A percentile compares a stretch with the other conserved stretches of the same genome.
These are phyloP conservation scores for Cochlearius cochlearius DNA, from an alignment of 2,113 vertebrate species.

Conservation along the genomic window DNA sequence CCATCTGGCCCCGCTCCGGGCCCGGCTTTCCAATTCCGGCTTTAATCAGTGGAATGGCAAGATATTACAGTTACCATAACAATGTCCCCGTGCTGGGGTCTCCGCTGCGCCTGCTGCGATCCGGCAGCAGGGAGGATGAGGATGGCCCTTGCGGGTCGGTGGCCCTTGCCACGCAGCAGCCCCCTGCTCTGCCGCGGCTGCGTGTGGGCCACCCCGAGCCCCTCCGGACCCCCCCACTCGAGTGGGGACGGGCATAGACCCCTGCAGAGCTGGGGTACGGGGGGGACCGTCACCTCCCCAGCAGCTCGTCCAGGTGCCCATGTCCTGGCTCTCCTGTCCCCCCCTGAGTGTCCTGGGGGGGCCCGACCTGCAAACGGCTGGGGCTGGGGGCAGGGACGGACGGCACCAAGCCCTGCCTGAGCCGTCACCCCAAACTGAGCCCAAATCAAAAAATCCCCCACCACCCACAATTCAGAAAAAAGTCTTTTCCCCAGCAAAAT, in stretches of 20 bases:
- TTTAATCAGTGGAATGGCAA: conserved; percentile 59
- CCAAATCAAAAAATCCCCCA: neutral
- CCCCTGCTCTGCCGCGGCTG: neutral
- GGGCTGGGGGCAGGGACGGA: neutral
- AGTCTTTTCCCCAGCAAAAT: neutral
- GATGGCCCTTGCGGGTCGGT: neutral
- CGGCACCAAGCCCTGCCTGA: neutral
- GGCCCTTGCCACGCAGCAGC: fast-evolving
- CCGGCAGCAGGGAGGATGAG: neutral
- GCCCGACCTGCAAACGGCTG: neutral
- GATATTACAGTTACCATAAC: conserved; percentile 56
- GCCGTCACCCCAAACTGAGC: neutral
- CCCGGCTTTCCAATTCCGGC: conserved; percentile 17
- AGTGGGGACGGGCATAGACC: fast-evolving
- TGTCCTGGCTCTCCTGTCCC: fast-evolving
- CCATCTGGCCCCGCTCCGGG: conserved; percentile 45
- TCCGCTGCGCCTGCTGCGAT: fast-evolving
- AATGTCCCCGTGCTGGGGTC: neutral
- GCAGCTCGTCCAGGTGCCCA: neutral
- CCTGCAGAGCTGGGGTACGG: neutral
- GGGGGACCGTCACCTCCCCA: fast-evolving
- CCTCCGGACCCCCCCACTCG: neutral
- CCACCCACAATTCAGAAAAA: neutral
- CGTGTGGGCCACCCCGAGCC: fast-evolving
- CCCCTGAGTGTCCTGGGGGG: fast-evolving